These are phyloP conservation scores for Burhinus oedicnemus DNA, from an alignment of 2,113 vertebrate species.

Conservation along the genomic window DNA sequence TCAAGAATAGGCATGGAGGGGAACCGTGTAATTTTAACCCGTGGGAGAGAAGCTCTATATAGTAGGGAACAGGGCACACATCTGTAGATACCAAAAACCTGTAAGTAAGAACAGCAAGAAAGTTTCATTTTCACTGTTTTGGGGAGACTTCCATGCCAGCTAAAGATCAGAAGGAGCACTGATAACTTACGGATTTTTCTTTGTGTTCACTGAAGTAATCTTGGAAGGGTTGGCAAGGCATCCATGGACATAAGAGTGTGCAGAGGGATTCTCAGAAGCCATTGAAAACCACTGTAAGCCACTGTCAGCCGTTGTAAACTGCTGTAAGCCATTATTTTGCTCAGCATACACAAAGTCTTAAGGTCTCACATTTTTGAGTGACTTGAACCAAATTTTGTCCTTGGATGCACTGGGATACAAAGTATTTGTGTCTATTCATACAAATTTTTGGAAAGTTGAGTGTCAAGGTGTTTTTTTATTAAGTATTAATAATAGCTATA, in stretches of 20 bases:
- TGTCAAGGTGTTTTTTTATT: neutral
- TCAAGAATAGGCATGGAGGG: neutral
- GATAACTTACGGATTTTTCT: neutral
- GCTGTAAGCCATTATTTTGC: neutral
- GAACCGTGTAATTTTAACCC: neutral
- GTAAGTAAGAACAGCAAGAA: neutral
- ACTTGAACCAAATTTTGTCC: neutral
- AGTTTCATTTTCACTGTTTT: neutral
- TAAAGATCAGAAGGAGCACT: neutral
- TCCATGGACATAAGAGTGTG: neutral
- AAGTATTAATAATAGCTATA: neutral
- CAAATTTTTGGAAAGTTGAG: neutral
- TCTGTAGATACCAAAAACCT: neutral
- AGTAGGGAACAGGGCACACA: neutral
- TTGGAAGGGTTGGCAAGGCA: neutral
- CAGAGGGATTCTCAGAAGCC: neutral
- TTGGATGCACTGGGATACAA: neutral
- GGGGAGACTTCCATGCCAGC: neutral
- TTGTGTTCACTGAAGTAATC: neutral
- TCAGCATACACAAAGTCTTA: neutral
- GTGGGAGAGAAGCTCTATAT: neutral
- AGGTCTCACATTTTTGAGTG: accelerated
- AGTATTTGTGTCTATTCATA: neutral
- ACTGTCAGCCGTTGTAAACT: neutral
- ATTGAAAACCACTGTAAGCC: neutral